Evolutionary conservation across 2,888 invertebrate species (phyloP), one percentile per base, ranked within the genome.

Genomic region (Pemphredon lugubris): DNA sequence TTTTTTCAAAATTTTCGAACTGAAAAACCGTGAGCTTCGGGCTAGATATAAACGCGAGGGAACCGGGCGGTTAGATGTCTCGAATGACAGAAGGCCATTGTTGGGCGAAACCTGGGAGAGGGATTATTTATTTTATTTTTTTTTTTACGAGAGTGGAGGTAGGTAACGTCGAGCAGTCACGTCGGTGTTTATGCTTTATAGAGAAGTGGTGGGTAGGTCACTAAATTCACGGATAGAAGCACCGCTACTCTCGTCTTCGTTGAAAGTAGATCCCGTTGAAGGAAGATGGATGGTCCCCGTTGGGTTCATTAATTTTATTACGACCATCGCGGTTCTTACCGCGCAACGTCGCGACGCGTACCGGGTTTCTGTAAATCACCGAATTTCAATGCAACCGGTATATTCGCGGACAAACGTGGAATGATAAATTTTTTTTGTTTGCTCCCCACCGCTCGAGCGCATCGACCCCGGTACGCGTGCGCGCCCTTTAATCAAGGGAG

Each of bases 61-160:
- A n/a, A 14, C 20, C 26, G 30, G 4, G 32, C 44, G 14, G 37
- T 45, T 16, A 14, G 42, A 14, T 16, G 23, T 26, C 30, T 59
- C 51, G 37, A 44, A 13, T 20, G 61, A 55, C 57, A 47, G 45
- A 16, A 21, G 21, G 18, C 54, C 37, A 63, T 68, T 72, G 68
- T 72, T 42, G 58, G 32, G 48, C 48, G 54, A 68, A 71, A 58
- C 48, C 30, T 13, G 32, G 14, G 57, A 48, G 47, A 58, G 61
- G 58, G 39, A 11, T 3, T 26, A 3, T 26, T 7, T 26, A 3
- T 26, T 40, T 18, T 63, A 3, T 26, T 7, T 26, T 40, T 18
- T 63, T 50, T 71, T 60, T 68, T 68, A 60, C 55, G 53, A 55
- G 47, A 23, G 18, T 23, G 18, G 53, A 40, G n/a, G 42, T 26